Conservation (phyloP, 1,140 invertebrate genomes). For the Lepeophtheirus salmonis region DNA sequence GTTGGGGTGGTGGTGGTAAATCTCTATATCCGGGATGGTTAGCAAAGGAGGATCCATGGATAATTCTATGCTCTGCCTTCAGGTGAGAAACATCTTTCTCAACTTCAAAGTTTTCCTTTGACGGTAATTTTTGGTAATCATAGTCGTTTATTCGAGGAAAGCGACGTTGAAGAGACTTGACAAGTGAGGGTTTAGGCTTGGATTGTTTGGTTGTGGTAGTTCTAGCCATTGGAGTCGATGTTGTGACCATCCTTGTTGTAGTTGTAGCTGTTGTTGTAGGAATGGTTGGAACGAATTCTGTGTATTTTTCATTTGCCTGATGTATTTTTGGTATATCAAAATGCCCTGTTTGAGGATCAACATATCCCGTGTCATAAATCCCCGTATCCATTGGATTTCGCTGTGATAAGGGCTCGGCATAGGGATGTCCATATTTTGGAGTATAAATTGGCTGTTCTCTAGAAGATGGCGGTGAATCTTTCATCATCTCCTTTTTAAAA, state of each 20-base stretch:
- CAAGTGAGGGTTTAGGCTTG: not conserved
- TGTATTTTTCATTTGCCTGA: not conserved
- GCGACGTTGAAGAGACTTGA: not conserved
- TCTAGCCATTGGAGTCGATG: too few relatives aligned
- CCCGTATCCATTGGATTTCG: not conserved
- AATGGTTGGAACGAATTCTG: not conserved
- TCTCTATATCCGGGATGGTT: not conserved
- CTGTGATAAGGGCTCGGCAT: not conserved
- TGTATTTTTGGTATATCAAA: not conserved
- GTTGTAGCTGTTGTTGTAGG: not conserved
- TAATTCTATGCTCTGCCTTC: not conserved
- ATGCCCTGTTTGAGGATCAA: not conserved
- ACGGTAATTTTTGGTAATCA: not conserved
- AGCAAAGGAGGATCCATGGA: not conserved
- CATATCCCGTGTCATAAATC: not conserved
- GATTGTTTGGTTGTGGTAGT: not conserved
- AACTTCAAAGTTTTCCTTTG: too few relatives aligned
- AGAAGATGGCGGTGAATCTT: too few relatives aligned
- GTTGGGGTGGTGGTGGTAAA: not conserved
- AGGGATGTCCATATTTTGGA: not conserved
- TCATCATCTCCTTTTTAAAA: too few relatives aligned
- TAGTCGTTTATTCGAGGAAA: not conserved
- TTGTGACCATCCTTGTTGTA: not conserved
- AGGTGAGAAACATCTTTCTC: not conserved
- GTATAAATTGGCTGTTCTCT: not conserved